Conservation (phyloP, 2,888 invertebrate genomes). For the Limnephilus marmoratus region DNA sequence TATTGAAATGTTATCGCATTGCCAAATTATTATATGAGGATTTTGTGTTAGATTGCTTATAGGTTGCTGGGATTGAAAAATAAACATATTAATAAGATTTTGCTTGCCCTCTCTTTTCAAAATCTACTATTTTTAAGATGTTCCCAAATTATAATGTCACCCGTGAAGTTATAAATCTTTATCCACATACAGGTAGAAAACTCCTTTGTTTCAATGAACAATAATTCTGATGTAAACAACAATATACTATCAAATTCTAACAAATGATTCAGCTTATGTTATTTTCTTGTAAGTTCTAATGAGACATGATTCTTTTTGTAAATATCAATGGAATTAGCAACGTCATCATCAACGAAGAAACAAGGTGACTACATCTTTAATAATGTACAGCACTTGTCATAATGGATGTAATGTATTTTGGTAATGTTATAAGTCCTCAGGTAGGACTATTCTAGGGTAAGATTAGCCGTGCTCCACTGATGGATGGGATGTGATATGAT, state of each 20-base stretch:
- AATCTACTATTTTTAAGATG: not conserved
- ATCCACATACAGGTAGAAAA: not conserved
- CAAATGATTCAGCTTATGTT: not conserved
- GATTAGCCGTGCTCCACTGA: conserved; percentile 28
- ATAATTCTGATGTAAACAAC: not conserved
- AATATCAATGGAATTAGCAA: not conserved
- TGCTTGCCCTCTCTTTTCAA: not conserved
- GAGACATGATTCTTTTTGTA: not conserved
- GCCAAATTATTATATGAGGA: not conserved
- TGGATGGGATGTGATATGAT: not conserved
- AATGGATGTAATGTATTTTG: not conserved
- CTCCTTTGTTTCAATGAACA: not conserved
- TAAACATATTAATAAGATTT: not conserved
- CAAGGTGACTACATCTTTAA: conserved; percentile 16
- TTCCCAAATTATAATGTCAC: not conserved
- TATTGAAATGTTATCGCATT: not conserved
- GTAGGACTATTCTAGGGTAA: not conserved
- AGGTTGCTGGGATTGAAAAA: not conserved
- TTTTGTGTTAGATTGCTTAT: conserved; percentile 2
- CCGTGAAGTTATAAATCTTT: not conserved
- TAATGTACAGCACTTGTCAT: conserved; percentile 29
- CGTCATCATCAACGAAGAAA: not conserved
- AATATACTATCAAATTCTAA: not conserved
- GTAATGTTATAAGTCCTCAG: conserved; percentile 1
- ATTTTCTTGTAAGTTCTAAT: not conserved